Evolutionary conservation across 2,797 vertebrate species (phyloP), one percentile per base, ranked within the genome.

Genomic region (Tokudaia muenninki): DNA sequence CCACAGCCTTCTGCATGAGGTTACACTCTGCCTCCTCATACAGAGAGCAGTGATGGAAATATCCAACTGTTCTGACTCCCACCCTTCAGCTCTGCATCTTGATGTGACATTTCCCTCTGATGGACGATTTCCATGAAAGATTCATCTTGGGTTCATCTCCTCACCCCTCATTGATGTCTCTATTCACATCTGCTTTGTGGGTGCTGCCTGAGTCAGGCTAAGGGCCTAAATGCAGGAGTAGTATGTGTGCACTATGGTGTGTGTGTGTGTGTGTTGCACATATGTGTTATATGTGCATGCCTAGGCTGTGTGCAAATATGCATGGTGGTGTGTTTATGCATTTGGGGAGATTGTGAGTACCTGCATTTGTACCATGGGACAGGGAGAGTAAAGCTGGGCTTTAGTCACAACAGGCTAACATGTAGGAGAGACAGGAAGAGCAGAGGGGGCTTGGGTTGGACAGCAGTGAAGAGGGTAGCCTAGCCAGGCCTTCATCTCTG

Each of bases 81-180:
- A 13, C 2, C 26, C 74, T 57, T 7, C 8, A 70, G 61, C 29
- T n/a, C 61, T 6, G 9, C 3, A 24, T 13, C 22, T 74, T 12
- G 1, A 7, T 16, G 16, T 8, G 84, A 78, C 0, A 0, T 41
- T 52, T 4, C 1, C 24, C 37, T 17, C 63, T 2, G 7, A 31
- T 12, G 9, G 31, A 63, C 21, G 11, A 29, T 14, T 70, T 29
- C 41, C 61, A 2, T 14, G 44, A 21, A 55, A 74, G 24, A 19
- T 47, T 13, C n/a, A 17, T 61, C 50, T 50, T 13, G 78, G 57
- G 34, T 52, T 59, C 37, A 50, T 41, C 0, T 5, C 41, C 11
- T 0, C 6, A 50, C 5, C 24, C 24, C 29, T 89, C 34, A 5
- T 41, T 24, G 34, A 12, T n/a, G 47, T 16, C 81, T 13, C 24